Evolutionary conservation across 2,113 vertebrate genomes (phyloP), one percentile per base, ranked within the genome.

Genomic region (Aplodontia rufa): DNA sequence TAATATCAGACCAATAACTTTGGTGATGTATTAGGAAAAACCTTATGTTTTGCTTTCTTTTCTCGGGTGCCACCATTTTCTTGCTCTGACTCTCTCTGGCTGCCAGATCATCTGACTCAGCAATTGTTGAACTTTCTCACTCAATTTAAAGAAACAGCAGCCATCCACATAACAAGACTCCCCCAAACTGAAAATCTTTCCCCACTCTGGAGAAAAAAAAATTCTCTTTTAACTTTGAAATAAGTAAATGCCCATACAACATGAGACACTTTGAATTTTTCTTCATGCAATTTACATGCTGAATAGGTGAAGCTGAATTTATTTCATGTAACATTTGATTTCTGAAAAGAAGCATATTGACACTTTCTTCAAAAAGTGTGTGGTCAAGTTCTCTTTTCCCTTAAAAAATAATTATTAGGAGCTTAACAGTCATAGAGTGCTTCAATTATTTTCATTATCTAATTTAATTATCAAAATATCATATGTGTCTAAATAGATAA

Each of bases 71-170:
- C 96, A 96, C 97, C 93, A 96, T 97, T 97, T 98, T 97, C 92
- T 96, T 91, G 62, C 74, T 92, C 91, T 81, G 42, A 81, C 55
- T 92, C 82, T 81, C 42, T 80, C 78, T 42, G 69, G 71, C 85
- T 86, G 95, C 93, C 96, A 96, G 86, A 92, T 92, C 58, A 19
- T 90, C 97, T 98, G 97, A 97, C 96, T 98, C 96, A 97, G 96
- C 97, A 94, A 71, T 55, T 94, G 69, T 97, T 55, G 85, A 93
- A 76, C 35, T 90, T 87, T 84, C 88, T 92, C 88, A 94, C 49
- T 64, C 74, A 90, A 83, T 93, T 98, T 97, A 98, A 98, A 97
- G 96, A 97, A 96, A 97, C 96, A 98, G 94, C 86, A 97, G 45
- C 91, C 72, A 78, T 24, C 51, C 62, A 66, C 89, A 95, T 17